These are phyloP conservation scores for Pogonomyrmex barbatus DNA, from an alignment of 1,140 invertebrate species.

Conservation along the genomic window DNA sequence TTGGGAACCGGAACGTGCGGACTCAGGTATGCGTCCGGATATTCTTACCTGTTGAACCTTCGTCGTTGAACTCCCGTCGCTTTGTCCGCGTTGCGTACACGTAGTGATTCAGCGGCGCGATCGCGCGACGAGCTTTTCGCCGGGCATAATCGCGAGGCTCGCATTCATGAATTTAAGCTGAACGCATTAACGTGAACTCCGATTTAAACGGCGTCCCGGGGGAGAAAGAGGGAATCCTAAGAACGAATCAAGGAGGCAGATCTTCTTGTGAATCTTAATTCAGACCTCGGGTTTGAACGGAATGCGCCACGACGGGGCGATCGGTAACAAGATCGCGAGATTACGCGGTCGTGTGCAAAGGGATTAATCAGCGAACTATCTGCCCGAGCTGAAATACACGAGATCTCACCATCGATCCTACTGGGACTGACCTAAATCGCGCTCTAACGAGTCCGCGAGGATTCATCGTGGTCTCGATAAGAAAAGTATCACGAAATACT, in stretches of 20 bases:
- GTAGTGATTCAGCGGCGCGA: conserved; percentile 36
- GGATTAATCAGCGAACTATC: conserved; percentile 48
- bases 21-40: conserved; percentile 50
- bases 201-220: conserved; percentile 26
- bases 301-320: not conserved
- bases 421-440: conserved; percentile 28
- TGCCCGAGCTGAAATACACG: conserved; percentile 11
- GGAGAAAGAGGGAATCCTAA: conserved; percentile 25
- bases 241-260: conserved; percentile 46
- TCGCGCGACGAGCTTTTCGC: conserved; percentile 33
- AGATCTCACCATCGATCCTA: conserved; percentile 40
- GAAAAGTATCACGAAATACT: not conserved
- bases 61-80: conserved; percentile 41
- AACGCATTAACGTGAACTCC: conserved; percentile 27
- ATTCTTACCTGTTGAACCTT: conserved; percentile 61
- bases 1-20: conserved; percentile 53
- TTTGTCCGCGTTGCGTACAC: conserved; percentile 54
- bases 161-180: conserved; percentile 60
- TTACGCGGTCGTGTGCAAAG: conserved; percentile 41
- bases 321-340: conserved; percentile 48
- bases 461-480: conserved; percentile 34
- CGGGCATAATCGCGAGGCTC: conserved; percentile 35
- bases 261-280: conserved; percentile 48
- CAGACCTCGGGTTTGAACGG: not conserved
- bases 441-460: conserved; percentile 42